Percentiles rank a stretch among this genome's conserved stretches.
Evolutionary conservation across 2,797 vertebrate genomes (phyloP).

Genomic region (Carcharodon carcharias): DNA sequence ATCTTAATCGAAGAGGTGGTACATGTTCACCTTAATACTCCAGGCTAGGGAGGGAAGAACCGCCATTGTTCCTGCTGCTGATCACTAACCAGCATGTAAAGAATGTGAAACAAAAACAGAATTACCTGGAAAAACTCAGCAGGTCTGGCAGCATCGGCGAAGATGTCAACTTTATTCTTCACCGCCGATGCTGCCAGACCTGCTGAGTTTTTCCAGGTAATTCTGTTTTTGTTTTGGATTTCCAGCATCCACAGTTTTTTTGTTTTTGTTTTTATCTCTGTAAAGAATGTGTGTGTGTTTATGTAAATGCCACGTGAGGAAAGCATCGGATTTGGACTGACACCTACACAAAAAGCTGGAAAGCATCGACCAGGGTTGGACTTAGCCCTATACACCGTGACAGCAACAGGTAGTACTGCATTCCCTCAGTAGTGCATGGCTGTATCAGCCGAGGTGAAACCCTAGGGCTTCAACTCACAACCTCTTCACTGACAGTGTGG

Average conservation of each 20-base stretch:
- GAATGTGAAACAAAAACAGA: no score
- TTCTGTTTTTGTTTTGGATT: no score
- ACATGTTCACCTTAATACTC: neutral
- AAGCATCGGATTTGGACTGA: neutral
- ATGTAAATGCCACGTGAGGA: neutral
- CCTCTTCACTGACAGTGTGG: no score
- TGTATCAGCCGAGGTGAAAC: neutral
- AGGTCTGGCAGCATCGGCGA: no score
- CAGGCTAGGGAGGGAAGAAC: neutral
- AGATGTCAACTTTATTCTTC: no score
- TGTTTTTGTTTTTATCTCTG: no score
- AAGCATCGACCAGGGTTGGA: neutral
- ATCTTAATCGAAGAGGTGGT: neutral
- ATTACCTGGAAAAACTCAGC: no score
- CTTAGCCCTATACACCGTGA: neutral
- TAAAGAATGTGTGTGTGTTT: no score
- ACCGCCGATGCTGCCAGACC: no score
- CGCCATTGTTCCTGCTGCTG: neutral
- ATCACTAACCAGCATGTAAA: neutral
- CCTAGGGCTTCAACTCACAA: neutral
- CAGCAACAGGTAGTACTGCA: neutral
- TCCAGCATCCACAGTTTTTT: no score
- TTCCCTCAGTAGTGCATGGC: neutral
- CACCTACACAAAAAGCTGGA: neutral
- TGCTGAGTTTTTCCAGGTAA: no score